These are phyloP conservation scores for Coregonus clupeaformis DNA, from an alignment of 2,113 vertebrate species.

Conservation along the genomic window DNA sequence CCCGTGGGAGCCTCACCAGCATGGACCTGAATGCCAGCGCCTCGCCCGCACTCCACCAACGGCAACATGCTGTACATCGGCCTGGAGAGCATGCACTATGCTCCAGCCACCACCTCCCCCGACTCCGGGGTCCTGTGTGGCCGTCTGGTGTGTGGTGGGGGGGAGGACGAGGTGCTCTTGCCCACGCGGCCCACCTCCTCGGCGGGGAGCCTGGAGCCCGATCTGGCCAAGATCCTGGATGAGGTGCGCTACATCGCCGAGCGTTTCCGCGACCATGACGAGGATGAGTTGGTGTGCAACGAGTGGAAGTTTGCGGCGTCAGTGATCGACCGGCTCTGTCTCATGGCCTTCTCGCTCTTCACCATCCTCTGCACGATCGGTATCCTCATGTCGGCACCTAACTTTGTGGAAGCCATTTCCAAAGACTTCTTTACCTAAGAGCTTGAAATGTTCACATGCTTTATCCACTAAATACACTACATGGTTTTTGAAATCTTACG, in stretches of 20 bases:
- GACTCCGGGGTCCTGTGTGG: constrained; percentile 85
- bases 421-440: constrained; percentile 89
- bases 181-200: constrained; percentile 66
- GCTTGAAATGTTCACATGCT: not conserved
- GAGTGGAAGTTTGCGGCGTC: constrained; percentile 97
- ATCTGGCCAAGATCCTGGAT: constrained; percentile 87
- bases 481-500: not conserved
- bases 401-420: constrained; percentile 90
- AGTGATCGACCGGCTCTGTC: constrained; percentile 92
- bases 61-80: constrained; percentile 86
- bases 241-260: constrained; percentile 90
- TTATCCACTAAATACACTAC: not conserved
- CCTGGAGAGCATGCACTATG: constrained; percentile 80
- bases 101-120: constrained; percentile 78
- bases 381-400: constrained; percentile 95
- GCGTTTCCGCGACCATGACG: constrained; percentile 87
- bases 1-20: constrained; percentile 82
- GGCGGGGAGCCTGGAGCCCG: constrained; percentile 70
- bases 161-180: constrained; percentile 83
- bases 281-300: constrained; percentile 79
- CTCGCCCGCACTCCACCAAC: constrained; percentile 69
- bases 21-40: constrained; percentile 75
- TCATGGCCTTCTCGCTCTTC: constrained; percentile 92
- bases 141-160: constrained; percentile 73
- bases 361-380: constrained; percentile 93